Conservation (phyloP, 2,888 invertebrate species). For the Aplocera efformata region DNA sequence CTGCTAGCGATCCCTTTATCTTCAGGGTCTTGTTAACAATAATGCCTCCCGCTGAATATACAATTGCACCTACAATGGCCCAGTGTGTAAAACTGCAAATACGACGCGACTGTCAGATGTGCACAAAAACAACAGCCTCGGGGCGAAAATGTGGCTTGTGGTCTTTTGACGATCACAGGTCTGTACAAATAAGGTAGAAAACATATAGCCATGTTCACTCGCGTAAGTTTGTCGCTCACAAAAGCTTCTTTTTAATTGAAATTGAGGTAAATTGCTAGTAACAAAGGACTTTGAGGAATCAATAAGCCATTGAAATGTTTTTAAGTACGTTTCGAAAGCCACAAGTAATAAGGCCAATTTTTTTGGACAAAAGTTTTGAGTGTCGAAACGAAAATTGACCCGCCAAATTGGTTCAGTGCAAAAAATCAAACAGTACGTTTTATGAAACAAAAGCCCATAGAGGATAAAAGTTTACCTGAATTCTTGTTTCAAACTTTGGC, state of each 20-base stretch:
- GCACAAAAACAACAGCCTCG: slow-evolving; percentile 40
- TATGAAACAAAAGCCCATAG: not conserved
- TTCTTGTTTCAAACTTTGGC: too few species aligned
- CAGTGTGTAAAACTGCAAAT: slow-evolving; percentile 22
- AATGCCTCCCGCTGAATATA: slow-evolving; percentile 31
- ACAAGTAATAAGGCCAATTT: slow-evolving; percentile 5
- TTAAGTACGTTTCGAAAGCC: slow-evolving; percentile 10
- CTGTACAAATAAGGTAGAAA: slow-evolving; percentile 9
- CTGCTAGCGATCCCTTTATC: slow-evolving; percentile 39
- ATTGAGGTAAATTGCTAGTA: slow-evolving; percentile 26
- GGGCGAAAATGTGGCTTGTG: slow-evolving; percentile 26
- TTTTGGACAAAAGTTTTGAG: slow-evolving; percentile 2
- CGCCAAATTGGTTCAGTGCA: not conserved
- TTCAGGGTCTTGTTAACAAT: slow-evolving; percentile 38
- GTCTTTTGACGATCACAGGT: slow-evolving; percentile 20
- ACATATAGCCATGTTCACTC: slow-evolving; percentile 21
- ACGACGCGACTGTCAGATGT: slow-evolving; percentile 40
- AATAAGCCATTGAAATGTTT: slow-evolving; percentile 25
- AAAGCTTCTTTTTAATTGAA: slow-evolving; percentile 26
- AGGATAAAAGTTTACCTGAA: not conserved
- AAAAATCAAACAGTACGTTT: not conserved
- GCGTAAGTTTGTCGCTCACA: slow-evolving; percentile 9
- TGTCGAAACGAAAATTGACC: slow-evolving; percentile 8
- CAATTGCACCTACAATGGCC: slow-evolving; percentile 33
- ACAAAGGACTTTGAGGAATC: slow-evolving; percentile 15